phyloP scores from a whole-genome alignment of 2,888 invertebrate species.

The Tipula lateralis region DNA sequence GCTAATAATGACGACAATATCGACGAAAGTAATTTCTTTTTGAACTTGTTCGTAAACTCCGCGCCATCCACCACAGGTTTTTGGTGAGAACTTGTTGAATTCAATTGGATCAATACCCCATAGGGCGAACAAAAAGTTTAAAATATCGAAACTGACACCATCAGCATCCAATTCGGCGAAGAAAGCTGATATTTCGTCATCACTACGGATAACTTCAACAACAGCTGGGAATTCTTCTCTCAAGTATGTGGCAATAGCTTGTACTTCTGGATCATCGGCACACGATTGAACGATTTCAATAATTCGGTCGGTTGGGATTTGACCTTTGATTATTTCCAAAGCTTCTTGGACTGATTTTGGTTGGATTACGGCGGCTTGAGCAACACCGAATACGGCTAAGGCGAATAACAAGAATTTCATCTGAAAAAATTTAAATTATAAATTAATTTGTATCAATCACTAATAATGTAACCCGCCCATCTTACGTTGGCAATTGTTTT shows the following conservation, averaged over 20 bases:
- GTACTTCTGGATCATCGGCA: neutral
- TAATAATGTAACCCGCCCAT: no score
- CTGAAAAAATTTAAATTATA: neutral
- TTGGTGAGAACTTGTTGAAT: neutral
- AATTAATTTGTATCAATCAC: neutral
- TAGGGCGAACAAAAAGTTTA: neutral
- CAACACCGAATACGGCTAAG: neutral
- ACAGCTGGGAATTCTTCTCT: neutral
- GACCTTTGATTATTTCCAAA: neutral
- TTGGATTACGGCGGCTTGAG: neutral
- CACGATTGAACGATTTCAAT: neutral
- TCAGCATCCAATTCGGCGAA: neutral
- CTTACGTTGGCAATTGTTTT: no score
- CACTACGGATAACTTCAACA: neutral
- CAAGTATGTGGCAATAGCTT: neutral
- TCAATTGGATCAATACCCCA: neutral
- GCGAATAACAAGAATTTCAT: conserved; percentile 2
- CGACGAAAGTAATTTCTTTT: neutral
- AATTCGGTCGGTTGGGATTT: neutral
- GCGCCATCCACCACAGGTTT: neutral
- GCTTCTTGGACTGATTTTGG: neutral
- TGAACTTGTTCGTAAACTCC: neutral
- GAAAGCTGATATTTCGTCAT: neutral
- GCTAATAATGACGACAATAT: neutral
- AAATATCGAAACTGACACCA: neutral